These are phyloP conservation scores for Vultur gryphus DNA, from an alignment of 2,797 vertebrate species.

Conservation along the genomic window DNA sequence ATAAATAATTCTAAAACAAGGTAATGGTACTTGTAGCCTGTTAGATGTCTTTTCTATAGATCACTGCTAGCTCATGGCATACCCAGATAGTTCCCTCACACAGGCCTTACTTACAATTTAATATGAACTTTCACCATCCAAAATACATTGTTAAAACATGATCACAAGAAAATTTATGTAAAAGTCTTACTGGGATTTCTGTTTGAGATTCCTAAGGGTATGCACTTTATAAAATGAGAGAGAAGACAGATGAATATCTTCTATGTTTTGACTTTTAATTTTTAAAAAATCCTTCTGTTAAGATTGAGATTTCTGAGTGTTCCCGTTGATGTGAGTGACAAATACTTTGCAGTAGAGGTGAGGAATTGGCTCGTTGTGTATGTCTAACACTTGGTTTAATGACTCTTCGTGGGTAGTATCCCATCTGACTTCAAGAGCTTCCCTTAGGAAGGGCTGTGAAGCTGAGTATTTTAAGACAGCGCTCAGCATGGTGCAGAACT, in stretches of 20 bases:
- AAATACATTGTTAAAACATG: background rate
- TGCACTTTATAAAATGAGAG: background rate
- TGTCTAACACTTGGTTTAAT: background rate
- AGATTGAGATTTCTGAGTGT: background rate
- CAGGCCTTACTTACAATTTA: background rate
- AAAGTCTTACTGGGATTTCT: background rate
- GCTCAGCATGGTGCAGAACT: background rate
- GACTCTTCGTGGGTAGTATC: background rate
- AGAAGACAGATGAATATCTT: background rate
- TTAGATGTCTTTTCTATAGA: background rate
- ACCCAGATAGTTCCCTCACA: background rate
- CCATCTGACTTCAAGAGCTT: background rate
- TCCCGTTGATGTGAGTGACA: background rate
- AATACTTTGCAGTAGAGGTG: background rate
- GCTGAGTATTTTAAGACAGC: background rate
- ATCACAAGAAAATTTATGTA: background rate
- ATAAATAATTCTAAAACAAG: background rate
- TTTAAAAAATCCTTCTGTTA: background rate
- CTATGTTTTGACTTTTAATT: background rate
- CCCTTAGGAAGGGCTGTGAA: background rate
- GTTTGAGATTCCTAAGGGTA: background rate
- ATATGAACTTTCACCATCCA: background rate
- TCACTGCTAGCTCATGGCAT: background rate
- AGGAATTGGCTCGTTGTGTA: background rate
- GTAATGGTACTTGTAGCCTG: background rate